phyloP scores from a whole-genome alignment of 1,140 invertebrate genomes.

The Pygmarrhopalites habei region DNA sequence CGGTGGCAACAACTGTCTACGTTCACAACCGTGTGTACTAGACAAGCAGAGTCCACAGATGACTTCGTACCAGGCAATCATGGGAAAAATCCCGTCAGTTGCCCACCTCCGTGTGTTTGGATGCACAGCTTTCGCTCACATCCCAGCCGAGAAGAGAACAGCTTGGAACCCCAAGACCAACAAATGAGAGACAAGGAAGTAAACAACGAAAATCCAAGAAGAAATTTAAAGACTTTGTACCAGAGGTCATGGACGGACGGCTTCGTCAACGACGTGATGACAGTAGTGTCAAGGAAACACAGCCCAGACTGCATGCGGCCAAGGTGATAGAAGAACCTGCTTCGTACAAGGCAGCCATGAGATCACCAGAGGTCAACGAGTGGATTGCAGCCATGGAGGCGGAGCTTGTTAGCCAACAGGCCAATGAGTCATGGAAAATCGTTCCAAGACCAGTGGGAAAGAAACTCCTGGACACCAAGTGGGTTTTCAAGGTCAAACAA shows the following conservation, averaged over 20 bases:
- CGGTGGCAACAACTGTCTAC: slow-evolving; percentile 39
- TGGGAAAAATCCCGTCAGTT: slow-evolving; percentile 46
- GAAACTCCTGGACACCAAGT: slow-evolving; percentile 32
- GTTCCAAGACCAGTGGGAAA: slow-evolving; percentile 11
- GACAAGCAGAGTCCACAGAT: slow-evolving; percentile 42
- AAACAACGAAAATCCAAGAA: neutral
- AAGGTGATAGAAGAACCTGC: slow-evolving; percentile 10
- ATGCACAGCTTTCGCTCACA: slow-evolving; percentile 43
- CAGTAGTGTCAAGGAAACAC: too few relatives aligned
- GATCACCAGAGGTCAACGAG: neutral
- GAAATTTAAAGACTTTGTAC: slow-evolving; percentile 10
- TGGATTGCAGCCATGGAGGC: slow-evolving; percentile 17
- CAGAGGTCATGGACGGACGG: neutral
- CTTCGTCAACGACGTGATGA: neutral
- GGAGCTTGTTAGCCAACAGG: slow-evolving; percentile 9
- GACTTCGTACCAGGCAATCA: slow-evolving; percentile 46
- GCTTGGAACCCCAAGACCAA: slow-evolving; percentile 43
- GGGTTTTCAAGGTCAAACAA: slow-evolving; percentile 18
- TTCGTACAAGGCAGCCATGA: slow-evolving; percentile 5
- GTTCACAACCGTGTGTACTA: slow-evolving; percentile 47
- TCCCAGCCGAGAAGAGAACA: slow-evolving; percentile 42
- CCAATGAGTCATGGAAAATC: slow-evolving; percentile 23
- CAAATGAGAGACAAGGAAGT: neutral
- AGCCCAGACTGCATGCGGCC: neutral
- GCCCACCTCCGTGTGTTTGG: slow-evolving; percentile 48